Conservation (phyloP, 1,140 invertebrate species). For the Carposina sasakii region DNA sequence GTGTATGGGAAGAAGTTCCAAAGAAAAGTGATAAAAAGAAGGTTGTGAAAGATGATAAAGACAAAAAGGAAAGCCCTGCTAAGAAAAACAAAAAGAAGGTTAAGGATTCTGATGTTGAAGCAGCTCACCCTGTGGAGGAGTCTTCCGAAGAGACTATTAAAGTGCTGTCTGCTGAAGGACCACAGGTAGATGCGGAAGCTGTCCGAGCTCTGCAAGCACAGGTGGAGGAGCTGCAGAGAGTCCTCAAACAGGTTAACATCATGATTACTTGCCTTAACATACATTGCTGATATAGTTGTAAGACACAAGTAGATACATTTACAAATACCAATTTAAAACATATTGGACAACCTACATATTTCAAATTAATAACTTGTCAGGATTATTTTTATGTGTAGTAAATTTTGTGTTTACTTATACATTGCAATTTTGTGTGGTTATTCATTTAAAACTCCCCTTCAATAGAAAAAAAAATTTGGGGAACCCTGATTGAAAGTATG, state of each 20-base stretch:
- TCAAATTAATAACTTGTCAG: too few relatives aligned
- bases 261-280: too few relatives aligned
- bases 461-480: too few relatives aligned
- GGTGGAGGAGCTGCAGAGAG: conserved; percentile 63
- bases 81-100: conserved; percentile 64
- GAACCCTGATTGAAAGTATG: too few relatives aligned
- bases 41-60: conserved; percentile 75
- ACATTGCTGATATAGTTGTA: too few relatives aligned
- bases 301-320: too few relatives aligned
- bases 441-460: too few relatives aligned
- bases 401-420: too few relatives aligned
- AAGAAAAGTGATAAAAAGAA: conserved; percentile 76
- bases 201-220: conserved; percentile 59
- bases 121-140: conserved; percentile 43
- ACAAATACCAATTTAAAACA: too few relatives aligned
- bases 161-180: conserved; percentile 53
- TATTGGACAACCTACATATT: too few relatives aligned
- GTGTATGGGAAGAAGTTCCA: conserved; percentile 82
- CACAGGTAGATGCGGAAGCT: conserved; percentile 54
- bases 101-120: conserved; percentile 55
- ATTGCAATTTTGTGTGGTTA: too few relatives aligned
- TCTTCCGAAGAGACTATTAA: conserved; percentile 44
- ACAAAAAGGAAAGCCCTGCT: conserved; percentile 57
- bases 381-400: too few relatives aligned
- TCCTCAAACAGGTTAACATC: conserved; percentile 70